Base-by-base conservation (phyloP, 1,140 invertebrate species). In the Drosophila aff. region DNA sequence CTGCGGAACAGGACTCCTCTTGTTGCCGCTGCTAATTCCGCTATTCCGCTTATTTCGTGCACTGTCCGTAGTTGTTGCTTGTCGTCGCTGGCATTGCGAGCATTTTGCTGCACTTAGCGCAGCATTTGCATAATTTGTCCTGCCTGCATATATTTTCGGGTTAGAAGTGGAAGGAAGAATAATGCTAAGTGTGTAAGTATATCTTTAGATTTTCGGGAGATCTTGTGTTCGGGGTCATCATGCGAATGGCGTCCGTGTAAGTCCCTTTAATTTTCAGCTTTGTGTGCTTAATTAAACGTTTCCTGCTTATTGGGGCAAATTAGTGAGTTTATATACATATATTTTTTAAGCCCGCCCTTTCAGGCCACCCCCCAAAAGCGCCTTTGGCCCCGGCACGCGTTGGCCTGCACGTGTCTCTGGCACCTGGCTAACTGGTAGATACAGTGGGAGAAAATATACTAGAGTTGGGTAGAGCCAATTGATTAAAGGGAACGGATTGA, bases 81-180 rank as follows among this genome's bases (percentile, higher is more conserved):
- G 76, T 72, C 74, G 67, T 76, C 75, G 64, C 53, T 66, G 68
- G 79, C 78, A 79, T 81, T 76, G 57, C 81, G 46, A 65, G 66
- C 69, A 74, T 81, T 80, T 81, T 85, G 71, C 81, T 87, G 72
- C 79, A 72, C 50, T 86, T 85, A 81, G 59, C 58, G 63, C 50
- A 47, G 62, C 66, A 91, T 80, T 81, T 82, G 53, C 79, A 89
- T 90, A 82, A 76, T 79, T 77, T 61, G 52, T 67, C 52, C 69
- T 79, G 67, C 53, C 49, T 77, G 58, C 46, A 63, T 53, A 55
- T 47, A 36, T 59, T 72, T 72, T 68, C 7, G 46, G 31, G 47
- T 53, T 23, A 44, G 23, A 23, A 36, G 62, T 10, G 28, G 2
- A 18, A 23, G 43, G 13, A 13, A 18, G 3, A n/a, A 52, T 23